Evolutionary conservation across 2,888 invertebrate species (phyloP).

Genomic region (Leptinotarsa tumamoca): DNA sequence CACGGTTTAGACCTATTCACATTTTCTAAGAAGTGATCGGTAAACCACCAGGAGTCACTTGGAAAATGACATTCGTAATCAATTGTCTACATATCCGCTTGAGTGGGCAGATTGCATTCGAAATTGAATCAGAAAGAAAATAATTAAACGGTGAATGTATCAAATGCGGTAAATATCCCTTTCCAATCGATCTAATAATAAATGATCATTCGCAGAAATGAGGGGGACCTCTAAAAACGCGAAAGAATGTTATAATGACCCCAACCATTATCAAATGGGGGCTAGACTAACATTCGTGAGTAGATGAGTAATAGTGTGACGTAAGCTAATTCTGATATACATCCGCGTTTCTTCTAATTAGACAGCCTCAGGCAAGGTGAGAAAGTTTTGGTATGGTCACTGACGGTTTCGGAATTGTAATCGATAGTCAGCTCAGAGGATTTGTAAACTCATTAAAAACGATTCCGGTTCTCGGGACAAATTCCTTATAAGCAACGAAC

Average conservation of each 20-base stretch:
- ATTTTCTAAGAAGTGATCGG: too few species aligned
- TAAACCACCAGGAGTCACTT: not conserved
- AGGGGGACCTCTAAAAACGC: constrained; percentile 23
- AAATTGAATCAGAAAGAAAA: constrained; percentile 1
- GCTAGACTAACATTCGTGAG: constrained; percentile 29
- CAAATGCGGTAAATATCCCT: not conserved
- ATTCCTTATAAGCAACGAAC: constrained; percentile 8
- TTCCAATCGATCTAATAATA: constrained; percentile 15
- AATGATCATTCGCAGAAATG: constrained; percentile 17
- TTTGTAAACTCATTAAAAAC: constrained; percentile 16
- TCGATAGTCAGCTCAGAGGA: constrained; percentile 11
- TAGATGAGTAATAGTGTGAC: constrained; percentile 32
- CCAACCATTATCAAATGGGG: constrained; percentile 26
- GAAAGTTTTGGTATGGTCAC: constrained; percentile 31
- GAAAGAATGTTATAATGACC: constrained; percentile 30
- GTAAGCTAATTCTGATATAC: constrained; percentile 29
- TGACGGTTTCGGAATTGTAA: constrained; percentile 26
- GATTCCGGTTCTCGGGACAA: constrained; percentile 12
- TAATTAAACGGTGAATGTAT: not conserved
- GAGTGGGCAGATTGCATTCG: not conserved
- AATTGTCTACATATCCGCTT: not conserved
- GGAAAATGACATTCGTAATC: not conserved
- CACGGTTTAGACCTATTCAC: too few species aligned
- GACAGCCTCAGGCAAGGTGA: constrained; percentile 28
- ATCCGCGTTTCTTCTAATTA: constrained; percentile 25